Percentiles rank a stretch among this genome's conserved stretches.
These are phyloP conservation scores for Drosophila bocki DNA, from an alignment of 1,140 invertebrate species.

Conservation along the genomic window DNA sequence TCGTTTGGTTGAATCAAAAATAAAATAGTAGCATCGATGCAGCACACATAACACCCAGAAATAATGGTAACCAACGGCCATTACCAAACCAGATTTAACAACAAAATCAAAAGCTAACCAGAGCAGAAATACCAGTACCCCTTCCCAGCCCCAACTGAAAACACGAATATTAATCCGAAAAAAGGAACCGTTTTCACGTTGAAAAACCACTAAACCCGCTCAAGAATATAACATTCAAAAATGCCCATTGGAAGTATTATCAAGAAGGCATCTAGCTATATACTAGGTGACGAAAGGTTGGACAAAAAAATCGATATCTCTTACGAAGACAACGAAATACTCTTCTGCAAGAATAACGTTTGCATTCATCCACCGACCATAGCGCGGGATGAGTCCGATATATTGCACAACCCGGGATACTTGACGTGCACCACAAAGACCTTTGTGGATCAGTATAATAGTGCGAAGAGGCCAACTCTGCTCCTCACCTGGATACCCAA, in stretches of 20 bases:
- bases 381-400: conserved; percentile 91
- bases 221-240: conserved; percentile 40
- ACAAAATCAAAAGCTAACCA: conserved; percentile 26
- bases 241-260: conserved; percentile 92
- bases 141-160: conserved; percentile 11
- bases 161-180: background rate
- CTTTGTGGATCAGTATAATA: conserved; percentile 90
- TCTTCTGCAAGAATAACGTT: conserved; percentile 97
- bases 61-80: conserved; percentile 35
- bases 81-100: conserved; percentile 1
- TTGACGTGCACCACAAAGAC: conserved; percentile 93
- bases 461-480: conserved; percentile 91
- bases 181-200: conserved; percentile 5
- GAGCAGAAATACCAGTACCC: conserved; percentile 4
- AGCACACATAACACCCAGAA: background rate
- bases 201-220: background rate
- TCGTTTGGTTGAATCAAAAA: conserved; percentile 3
- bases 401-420: conserved; percentile 96
- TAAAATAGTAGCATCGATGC: background rate
- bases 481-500: conserved; percentile 98
- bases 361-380: conserved; percentile 96
- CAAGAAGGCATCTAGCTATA: conserved; percentile 91
- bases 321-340: conserved; percentile 93
- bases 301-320: conserved; percentile 87
- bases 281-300: conserved; percentile 88